phyloP scores from a whole-genome alignment of 2,888 invertebrate species.

The Platycnemis pennipes region DNA sequence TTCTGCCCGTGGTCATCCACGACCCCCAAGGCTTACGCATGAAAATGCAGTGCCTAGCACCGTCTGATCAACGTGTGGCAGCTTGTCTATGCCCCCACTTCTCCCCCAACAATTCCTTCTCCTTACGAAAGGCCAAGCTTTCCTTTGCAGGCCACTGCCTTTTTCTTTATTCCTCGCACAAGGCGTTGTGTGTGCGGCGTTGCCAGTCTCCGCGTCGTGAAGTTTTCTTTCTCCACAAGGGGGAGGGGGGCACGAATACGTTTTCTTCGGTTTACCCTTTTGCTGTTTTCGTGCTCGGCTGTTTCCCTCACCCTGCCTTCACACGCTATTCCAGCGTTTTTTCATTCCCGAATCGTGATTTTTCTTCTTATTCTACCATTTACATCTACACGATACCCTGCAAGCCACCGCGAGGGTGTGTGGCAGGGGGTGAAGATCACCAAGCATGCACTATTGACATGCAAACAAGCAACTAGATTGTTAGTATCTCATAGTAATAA shows the following conservation, averaged over 20 bases:
- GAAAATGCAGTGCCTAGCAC: not conserved
- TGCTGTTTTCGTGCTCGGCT: not conserved
- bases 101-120: not conserved
- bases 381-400: too few relatives aligned
- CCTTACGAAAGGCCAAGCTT: not conserved
- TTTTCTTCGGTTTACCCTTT: not conserved
- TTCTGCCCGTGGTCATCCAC: not conserved
- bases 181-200: not conserved
- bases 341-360: too few relatives aligned
- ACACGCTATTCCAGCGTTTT: not conserved
- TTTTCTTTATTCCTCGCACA: not conserved
- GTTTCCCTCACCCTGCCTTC: not conserved
- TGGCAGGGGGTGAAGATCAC: too few relatives aligned
- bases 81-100: too few relatives aligned
- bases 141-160: not conserved
- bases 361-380: too few relatives aligned
- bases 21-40: not conserved
- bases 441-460: too few relatives aligned
- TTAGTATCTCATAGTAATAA: too few relatives aligned
- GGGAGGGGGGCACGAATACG: not conserved
- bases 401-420: too few relatives aligned
- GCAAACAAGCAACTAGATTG: too few relatives aligned
- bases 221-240: not conserved
- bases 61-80: not conserved
- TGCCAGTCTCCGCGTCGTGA: slow-evolving; percentile 7